Evolutionary conservation across 2,888 invertebrate genomes (phyloP), one percentile per base, ranked within the genome.

Genomic region (Drosophila yooni): DNA sequence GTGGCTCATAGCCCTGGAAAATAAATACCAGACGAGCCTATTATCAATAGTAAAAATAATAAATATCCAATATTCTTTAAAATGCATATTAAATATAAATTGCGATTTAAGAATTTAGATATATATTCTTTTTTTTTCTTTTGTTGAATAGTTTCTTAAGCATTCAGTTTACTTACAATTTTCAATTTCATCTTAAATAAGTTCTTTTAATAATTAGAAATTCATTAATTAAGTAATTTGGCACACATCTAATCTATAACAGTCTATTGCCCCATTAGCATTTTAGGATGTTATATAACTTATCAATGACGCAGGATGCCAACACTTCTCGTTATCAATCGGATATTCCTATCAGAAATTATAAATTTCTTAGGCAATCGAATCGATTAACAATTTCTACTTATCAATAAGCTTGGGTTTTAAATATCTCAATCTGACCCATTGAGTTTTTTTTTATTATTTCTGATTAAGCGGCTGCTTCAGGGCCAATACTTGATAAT

Each of bases 301-400:
- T 48, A 64, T 70, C 53, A 34, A 52, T 53, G 61, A 61, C 61
- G 52, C 51, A 73, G 63, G 68, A 74, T 60, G 29, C 46, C 15
- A n/a, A 15, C 61, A 79, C 51, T 74, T 74, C 21, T 33, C n/a
- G 33, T 56, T 75, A 65, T 71, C 71, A 46, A 46, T 21, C 18
- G 46, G n/a, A 5, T 25, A 4, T 21, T 25, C 25, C 53, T 52
- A 51, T 46, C 43, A 36, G 18, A 52, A 34, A 29, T 15, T 11
- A 11, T 0, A 51, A 51, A n/a, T 29, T 7, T 21, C 51, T 36
- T 48, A 4, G 25, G 46, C 18, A 50, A 57, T 51, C 56, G 11
- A 10, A 27, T 43, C 27, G 11, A 5, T 34, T 21, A 53, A 34
- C 10, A 21, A 34, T 57, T 27, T 56, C 13, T 43, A 18, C 51